Evolutionary conservation across 2,888 invertebrate genomes (phyloP).

Genomic region (Caenorhabditis virilis): DNA sequence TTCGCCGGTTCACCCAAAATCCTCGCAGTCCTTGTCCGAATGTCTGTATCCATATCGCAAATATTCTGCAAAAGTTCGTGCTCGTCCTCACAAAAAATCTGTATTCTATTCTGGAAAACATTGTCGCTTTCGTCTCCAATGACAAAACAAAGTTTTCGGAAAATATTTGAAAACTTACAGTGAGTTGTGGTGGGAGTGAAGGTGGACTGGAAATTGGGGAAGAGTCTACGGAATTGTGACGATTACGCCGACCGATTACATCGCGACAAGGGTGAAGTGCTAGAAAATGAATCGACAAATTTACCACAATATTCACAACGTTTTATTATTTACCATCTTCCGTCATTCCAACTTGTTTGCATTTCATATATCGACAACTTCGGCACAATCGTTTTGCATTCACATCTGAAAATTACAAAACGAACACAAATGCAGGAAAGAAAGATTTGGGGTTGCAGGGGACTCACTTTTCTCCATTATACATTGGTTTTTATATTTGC

Average conservation of each 20-base stretch:
- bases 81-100: slow-evolving; percentile 21
- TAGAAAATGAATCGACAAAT: slow-evolving; percentile 14
- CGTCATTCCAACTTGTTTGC: slow-evolving; percentile 48
- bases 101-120: slow-evolving; percentile 8
- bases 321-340: slow-evolving; percentile 46
- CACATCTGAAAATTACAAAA: slow-evolving; percentile 18
- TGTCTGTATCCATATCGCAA: slow-evolving; percentile 30
- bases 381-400: slow-evolving; percentile 44
- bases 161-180: slow-evolving; percentile 18
- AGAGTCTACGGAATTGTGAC: slow-evolving; percentile 25
- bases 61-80: slow-evolving; percentile 31
- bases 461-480: slow-evolving; percentile 37
- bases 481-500: slow-evolving; percentile 45
- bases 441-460: too few relatives aligned
- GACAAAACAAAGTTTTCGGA: too few relatives aligned
- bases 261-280: slow-evolving; percentile 50
- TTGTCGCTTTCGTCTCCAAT: neutral
- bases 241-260: slow-evolving; percentile 42
- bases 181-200: slow-evolving; percentile 17
- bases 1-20: slow-evolving; percentile 19
- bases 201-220: slow-evolving; percentile 33
- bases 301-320: too few relatives aligned
- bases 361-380: slow-evolving; percentile 43
- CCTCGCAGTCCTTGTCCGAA: slow-evolving; percentile 32
- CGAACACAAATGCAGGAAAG: too few relatives aligned